Evolutionary conservation across 2,888 invertebrate species (phyloP).

Genomic region (Serripes groenlandicus): DNA sequence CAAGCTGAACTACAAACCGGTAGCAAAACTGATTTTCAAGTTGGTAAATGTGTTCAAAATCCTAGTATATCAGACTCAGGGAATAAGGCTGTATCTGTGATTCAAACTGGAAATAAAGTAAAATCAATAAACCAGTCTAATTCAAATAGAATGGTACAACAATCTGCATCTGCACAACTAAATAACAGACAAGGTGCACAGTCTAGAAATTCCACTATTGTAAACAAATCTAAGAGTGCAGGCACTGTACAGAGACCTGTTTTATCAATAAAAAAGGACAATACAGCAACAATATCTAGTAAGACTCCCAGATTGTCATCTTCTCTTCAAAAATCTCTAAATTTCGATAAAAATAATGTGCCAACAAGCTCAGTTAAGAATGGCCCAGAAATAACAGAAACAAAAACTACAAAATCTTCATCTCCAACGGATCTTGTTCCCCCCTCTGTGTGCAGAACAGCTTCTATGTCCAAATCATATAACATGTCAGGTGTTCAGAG

Average conservation of each 20-base stretch:
- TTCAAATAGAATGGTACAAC: slow-evolving; percentile 37
- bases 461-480: slow-evolving; percentile 64
- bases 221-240: slow-evolving; percentile 50
- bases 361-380: neutral
- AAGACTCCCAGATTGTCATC: slow-evolving; percentile 41
- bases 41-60: slow-evolving; percentile 12
- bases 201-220: slow-evolving; percentile 56
- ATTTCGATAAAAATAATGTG: neutral
- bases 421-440: slow-evolving; percentile 58
- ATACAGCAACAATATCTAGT: slow-evolving; percentile 31
- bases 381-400: neutral
- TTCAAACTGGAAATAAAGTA: slow-evolving; percentile 23
- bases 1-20: neutral
- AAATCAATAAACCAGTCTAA: slow-evolving; percentile 30
- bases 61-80: neutral
- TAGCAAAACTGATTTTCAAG: neutral
- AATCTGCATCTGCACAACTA: slow-evolving; percentile 41
- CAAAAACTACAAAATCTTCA: slow-evolving; percentile 1
- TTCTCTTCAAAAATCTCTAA: slow-evolving; percentile 27
- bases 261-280: slow-evolving; percentile 34
- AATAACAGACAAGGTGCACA: slow-evolving; percentile 44
- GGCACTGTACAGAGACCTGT: slow-evolving; percentile 33
- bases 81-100: neutral
- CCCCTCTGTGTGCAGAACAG: slow-evolving; percentile 43
- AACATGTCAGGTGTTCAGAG: slow-evolving; percentile 53